These are phyloP conservation scores for Corythaixoides concolor DNA, from an alignment of 2,113 vertebrate genomes.

Conservation along the genomic window DNA sequence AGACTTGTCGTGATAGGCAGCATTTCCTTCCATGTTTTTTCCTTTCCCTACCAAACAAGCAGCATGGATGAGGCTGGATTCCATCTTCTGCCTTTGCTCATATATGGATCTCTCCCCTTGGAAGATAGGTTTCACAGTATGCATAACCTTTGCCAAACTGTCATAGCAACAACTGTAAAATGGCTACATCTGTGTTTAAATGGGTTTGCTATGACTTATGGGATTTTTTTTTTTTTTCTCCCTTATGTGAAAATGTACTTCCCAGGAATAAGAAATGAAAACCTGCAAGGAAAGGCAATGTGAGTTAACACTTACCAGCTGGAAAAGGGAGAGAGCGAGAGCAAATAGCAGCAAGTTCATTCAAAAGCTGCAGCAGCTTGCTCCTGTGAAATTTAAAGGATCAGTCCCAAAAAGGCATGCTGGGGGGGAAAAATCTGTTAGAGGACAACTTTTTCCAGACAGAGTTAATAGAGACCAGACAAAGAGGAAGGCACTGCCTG, in stretches of 20 bases:
- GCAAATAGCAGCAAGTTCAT: constrained; percentile 47
- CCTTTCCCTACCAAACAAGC: neutral
- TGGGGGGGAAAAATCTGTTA: neutral
- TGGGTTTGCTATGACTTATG: constrained; percentile 41
- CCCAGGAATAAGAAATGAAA: constrained; percentile 62
- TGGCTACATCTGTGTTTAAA: constrained; percentile 45
- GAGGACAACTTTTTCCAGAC: constrained; percentile 39
- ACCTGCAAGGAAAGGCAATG: constrained; percentile 31
- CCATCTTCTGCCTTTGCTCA: neutral
- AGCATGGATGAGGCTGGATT: neutral
- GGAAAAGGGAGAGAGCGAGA: constrained; percentile 38
- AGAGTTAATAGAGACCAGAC: constrained; percentile 52
- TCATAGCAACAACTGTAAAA: constrained; percentile 52
- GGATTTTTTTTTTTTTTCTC: neutral
- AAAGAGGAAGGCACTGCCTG: constrained; percentile 51
- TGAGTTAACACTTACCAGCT: constrained; percentile 66
- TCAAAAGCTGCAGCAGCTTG: constrained; percentile 18
- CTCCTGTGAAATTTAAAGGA: constrained; percentile 39
- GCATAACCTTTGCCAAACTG: constrained; percentile 48
- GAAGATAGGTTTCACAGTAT: constrained; percentile 28
- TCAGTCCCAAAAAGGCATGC: constrained; percentile 28
- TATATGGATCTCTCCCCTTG: neutral
- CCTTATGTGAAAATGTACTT: constrained; percentile 59
- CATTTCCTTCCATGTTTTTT: neutral
- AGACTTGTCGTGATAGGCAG: fast-evolving